phyloP scores from a whole-genome alignment of 2,888 invertebrate genomes.

The Metallyticus violacea region DNA sequence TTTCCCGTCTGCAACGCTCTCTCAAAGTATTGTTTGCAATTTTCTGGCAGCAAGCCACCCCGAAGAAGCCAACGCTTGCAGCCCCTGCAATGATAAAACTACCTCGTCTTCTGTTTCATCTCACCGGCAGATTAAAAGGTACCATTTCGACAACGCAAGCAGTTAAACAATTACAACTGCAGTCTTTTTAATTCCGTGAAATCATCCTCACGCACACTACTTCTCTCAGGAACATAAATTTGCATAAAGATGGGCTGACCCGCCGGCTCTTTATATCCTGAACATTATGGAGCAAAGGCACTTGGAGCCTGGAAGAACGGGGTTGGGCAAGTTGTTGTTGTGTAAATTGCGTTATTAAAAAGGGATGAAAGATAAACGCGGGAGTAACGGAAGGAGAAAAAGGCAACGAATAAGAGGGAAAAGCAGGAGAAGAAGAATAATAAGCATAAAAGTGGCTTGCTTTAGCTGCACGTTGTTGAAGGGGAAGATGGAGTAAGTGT shows the following conservation, averaged over 20 bases:
- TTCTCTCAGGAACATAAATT: constrained; percentile 3
- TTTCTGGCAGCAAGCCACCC: background rate
- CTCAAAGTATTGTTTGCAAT: background rate
- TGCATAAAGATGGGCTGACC: background rate
- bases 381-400: background rate
- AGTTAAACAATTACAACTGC: background rate
- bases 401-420: background rate
- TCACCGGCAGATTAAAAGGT: background rate
- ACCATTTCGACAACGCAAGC: background rate
- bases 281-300: background rate
- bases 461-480: too few relatives aligned
- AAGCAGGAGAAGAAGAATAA: background rate
- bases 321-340: background rate
- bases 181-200: background rate
- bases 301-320: background rate
- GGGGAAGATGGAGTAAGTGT: background rate
- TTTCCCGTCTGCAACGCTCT: background rate
- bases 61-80: background rate
- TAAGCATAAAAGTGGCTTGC: background rate
- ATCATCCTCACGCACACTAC: background rate
- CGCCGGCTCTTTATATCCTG: too few relatives aligned
- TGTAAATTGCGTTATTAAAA: constrained; percentile 18
- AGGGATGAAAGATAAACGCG: constrained; percentile 4
- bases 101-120: background rate
- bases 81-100: background rate